These are phyloP conservation scores for Enteromius anoplus DNA, from an alignment of 2,797 vertebrate genomes.

Conservation along the genomic window DNA sequence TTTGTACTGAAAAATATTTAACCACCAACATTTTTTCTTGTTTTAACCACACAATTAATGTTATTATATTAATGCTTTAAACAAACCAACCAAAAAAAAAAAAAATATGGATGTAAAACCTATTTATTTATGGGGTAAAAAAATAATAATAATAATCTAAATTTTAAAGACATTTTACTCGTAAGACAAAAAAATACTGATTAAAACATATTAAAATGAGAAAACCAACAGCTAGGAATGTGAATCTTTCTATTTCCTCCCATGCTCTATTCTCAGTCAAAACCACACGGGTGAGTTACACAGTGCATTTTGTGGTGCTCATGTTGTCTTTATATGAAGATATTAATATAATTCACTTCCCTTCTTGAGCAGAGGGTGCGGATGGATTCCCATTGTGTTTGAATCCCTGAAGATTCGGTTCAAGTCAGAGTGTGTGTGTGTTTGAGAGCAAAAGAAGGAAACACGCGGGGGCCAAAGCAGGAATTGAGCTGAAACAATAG, in stretches of 20 bases:
- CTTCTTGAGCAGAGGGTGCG: slow-evolving; percentile 19
- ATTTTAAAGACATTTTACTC: neutral
- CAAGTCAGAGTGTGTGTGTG: neutral
- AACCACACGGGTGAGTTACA: neutral
- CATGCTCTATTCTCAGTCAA: neutral
- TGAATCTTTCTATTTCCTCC: neutral
- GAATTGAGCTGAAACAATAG: slow-evolving; percentile 50
- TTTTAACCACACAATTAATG: neutral
- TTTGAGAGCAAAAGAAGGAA: slow-evolving; percentile 35
- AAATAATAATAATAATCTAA: neutral
- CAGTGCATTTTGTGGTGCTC: neutral
- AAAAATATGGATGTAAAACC: no score
- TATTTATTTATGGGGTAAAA: neutral
- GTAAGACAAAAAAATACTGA: neutral
- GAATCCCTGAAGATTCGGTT: slow-evolving; percentile 31
- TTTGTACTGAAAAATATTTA: neutral
- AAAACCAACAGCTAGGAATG: neutral
- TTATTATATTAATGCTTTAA: neutral
- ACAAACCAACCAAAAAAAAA: neutral
- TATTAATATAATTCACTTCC: slow-evolving; percentile 40
- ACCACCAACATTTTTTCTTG: neutral
- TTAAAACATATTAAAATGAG: neutral
- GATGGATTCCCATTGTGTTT: slow-evolving; percentile 47
- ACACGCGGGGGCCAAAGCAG: slow-evolving; percentile 24
- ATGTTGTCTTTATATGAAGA: neutral